These are phyloP conservation scores for Bubalus kerabau DNA, from an alignment of 2,113 vertebrate genomes.

Conservation along the genomic window DNA sequence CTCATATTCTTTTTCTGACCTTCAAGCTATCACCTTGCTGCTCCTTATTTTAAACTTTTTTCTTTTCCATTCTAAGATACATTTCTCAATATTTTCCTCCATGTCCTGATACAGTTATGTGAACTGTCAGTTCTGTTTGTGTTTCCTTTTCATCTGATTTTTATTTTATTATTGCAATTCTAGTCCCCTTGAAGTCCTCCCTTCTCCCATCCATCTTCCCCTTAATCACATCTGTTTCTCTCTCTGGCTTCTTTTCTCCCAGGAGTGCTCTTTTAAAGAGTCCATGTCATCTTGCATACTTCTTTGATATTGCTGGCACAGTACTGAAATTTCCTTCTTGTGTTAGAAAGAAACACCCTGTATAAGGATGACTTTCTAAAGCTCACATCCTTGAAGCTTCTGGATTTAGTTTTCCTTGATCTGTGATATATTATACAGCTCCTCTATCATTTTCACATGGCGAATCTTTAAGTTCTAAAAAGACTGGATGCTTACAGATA, in stretches of 20 bases:
- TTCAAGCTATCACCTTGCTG: neutral
- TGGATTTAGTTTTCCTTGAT: neutral
- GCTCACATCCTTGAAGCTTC: neutral
- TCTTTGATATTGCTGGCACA: neutral
- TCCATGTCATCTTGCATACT: accelerated
- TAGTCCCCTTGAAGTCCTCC: neutral
- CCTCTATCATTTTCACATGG: neutral
- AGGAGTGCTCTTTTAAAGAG: neutral
- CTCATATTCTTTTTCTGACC: neutral
- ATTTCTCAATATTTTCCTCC: neutral
- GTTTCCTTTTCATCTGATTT: neutral
- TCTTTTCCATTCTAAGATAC: neutral
- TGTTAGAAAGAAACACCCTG: neutral
- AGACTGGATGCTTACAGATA: neutral
- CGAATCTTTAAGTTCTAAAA: neutral
- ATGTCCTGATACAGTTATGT: neutral
- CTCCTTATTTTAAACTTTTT: neutral
- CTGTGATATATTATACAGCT: neutral
- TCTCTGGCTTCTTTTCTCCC: neutral
- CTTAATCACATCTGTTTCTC: neutral
- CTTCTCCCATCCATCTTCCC: neutral
- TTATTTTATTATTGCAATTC: neutral
- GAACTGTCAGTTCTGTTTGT: neutral
- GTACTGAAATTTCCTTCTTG: neutral
- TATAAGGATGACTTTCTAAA: neutral